These are phyloP conservation scores for Furcifer pardalis DNA, from an alignment of 2,797 vertebrate genomes.

Conservation along the genomic window DNA sequence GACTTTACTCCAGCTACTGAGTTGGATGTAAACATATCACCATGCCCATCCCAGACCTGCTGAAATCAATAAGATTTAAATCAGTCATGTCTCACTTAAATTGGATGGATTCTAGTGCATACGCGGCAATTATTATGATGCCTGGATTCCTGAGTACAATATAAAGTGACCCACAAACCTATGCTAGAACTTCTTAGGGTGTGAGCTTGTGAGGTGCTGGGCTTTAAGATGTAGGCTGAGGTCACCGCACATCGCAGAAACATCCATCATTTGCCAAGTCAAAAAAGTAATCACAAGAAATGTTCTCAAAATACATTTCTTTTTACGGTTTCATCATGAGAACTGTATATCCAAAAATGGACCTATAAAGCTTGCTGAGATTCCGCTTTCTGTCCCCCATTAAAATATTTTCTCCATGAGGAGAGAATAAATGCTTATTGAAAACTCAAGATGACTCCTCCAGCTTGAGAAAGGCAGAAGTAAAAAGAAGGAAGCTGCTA, in stretches of 20 bases:
- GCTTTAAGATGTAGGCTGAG: neutral
- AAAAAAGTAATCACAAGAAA: constrained; percentile 8
- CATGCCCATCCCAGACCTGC: neutral
- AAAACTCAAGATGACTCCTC: neutral
- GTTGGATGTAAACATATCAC: neutral
- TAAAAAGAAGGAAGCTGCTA: neutral
- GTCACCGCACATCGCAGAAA: neutral
- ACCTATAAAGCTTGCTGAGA: neutral
- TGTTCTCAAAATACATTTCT: neutral
- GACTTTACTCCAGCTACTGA: neutral
- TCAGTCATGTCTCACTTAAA: neutral
- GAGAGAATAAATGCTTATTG: neutral
- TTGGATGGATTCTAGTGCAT: neutral
- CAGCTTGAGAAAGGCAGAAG: neutral
- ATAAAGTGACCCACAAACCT: neutral
- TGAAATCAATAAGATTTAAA: neutral
- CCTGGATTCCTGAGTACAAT: neutral
- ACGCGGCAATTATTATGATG: no score
- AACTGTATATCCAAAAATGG: constrained; percentile 12
- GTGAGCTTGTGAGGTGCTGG: neutral
- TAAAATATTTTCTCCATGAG: constrained; percentile 13
- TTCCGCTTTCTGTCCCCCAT: neutral
- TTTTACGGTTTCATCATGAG: neutral
- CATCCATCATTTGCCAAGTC: neutral
- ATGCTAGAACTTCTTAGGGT: neutral